phyloP scores from a whole-genome alignment of 35 echinoderm and acorn worm species.

The Diadema setosum region DNA sequence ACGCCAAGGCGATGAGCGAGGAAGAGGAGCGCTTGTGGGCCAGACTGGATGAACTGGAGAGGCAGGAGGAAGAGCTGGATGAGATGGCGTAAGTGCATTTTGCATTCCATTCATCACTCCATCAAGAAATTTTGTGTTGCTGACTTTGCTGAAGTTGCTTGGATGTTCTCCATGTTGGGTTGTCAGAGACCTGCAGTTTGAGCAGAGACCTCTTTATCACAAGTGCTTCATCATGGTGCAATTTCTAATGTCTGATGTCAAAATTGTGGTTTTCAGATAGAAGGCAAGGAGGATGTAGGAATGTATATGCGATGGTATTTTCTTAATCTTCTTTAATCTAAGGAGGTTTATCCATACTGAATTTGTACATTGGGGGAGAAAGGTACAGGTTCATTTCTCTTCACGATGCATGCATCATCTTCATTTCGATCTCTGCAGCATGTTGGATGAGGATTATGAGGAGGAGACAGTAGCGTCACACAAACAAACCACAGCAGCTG shows the following conservation, averaged over 20 bases:
- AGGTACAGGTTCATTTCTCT: too few relatives aligned
- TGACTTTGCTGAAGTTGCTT: neutral
- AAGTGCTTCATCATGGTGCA: neutral
- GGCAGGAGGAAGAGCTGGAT: slow-evolving; percentile 88
- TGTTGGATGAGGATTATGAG: slow-evolving; percentile 4
- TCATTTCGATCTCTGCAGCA: neutral
- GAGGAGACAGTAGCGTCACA: neutral
- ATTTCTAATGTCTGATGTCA: neutral
- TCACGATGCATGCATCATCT: too few relatives aligned
- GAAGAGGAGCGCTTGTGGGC: slow-evolving; percentile 57
- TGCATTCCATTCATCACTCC: neutral
- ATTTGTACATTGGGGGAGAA: too few relatives aligned
- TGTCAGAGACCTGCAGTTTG: neutral
- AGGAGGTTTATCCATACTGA: too few relatives aligned
- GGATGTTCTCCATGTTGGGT: neutral
- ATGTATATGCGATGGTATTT: too few relatives aligned
- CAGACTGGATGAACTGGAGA: slow-evolving; percentile 80
- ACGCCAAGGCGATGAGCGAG: neutral
- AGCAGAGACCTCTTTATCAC: too few relatives aligned
- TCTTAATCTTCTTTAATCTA: too few relatives aligned
- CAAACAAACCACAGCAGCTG: neutral
- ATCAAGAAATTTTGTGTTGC: neutral
- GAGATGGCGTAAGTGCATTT: slow-evolving; percentile 45
- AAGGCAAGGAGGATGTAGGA: too few relatives aligned
- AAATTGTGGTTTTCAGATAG: neutral